Conservation (phyloP, 2,888 invertebrate genomes). For the Xanthia icteritia region DNA sequence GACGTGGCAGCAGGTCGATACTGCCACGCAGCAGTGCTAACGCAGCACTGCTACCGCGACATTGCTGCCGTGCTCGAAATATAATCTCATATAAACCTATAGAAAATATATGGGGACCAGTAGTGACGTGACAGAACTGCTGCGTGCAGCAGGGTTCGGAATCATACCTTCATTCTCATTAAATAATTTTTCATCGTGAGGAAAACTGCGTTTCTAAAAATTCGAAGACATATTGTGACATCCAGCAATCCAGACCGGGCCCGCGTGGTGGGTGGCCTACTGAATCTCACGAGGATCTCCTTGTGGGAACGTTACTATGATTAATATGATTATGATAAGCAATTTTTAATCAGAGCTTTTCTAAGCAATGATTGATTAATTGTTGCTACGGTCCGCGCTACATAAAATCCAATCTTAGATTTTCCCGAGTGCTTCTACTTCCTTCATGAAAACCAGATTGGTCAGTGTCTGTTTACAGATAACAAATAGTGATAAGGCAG, state of each 20-base stretch:
- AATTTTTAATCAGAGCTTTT: background rate
- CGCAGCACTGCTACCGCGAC: too few species aligned
- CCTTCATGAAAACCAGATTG: constrained; percentile 17
- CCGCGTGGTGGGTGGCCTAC: too few species aligned
- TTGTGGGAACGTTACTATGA: too few species aligned
- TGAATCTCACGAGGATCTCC: background rate
- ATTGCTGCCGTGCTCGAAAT: too few species aligned
- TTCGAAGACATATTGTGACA: background rate
- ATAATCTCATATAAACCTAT: too few species aligned
- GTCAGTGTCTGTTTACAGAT: constrained; percentile 3
- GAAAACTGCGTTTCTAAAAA: background rate
- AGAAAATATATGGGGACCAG: too few species aligned
- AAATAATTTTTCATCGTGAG: background rate
- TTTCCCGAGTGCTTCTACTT: background rate
- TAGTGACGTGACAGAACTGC: too few species aligned
- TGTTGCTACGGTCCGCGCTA: background rate
- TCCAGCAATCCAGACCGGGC: background rate
- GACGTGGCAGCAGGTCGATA: too few species aligned
- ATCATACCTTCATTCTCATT: background rate
- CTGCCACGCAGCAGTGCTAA: too few species aligned
- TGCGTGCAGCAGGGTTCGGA: too few species aligned
- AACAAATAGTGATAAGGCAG: constrained; percentile 10
- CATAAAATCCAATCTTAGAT: background rate
- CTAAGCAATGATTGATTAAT: background rate
- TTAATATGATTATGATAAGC: background rate